A percentile compares a stretch with the other conserved stretches of the same genome.
These are phyloP conservation scores for Alloscopus bannaensis DNA, from an alignment of 2,888 invertebrate species.

Conservation along the genomic window DNA sequence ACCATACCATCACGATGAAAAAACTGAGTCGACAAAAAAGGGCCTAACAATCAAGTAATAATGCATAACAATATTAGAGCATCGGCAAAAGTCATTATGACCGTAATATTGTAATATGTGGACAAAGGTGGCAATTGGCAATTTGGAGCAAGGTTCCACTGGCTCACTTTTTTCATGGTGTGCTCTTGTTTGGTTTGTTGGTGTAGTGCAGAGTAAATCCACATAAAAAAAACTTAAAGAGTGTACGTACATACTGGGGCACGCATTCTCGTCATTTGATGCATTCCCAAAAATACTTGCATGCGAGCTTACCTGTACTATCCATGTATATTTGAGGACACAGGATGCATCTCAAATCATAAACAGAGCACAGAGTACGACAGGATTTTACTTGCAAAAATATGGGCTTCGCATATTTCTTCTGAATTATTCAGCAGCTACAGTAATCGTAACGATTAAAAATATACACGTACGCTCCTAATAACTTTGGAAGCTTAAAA, in stretches of 20 bases:
- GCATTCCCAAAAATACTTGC: too few relatives aligned
- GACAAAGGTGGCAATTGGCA: slow-evolving; percentile 52
- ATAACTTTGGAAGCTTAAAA: too few relatives aligned
- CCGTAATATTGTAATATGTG: slow-evolving; percentile 37
- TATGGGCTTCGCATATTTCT: too few relatives aligned
- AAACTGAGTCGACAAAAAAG: not conserved
- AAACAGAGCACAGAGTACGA: too few relatives aligned
- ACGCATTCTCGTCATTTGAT: slow-evolving; percentile 14
- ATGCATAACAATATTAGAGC: not conserved
- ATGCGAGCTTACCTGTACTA: slow-evolving; percentile 15
- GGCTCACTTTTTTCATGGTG: slow-evolving; percentile 46
- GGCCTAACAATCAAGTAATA: not conserved
- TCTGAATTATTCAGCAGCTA: too few relatives aligned
- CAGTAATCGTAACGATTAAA: too few relatives aligned
- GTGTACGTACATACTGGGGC: not conserved
- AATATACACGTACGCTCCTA: too few relatives aligned
- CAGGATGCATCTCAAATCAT: not conserved
- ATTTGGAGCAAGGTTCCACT: slow-evolving; percentile 55
- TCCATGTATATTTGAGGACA: too few relatives aligned
- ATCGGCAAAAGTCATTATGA: slow-evolving; percentile 7
- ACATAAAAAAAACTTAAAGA: not conserved
- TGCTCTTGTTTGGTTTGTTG: slow-evolving; percentile 13
- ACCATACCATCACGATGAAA: not conserved
- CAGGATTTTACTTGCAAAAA: too few relatives aligned
- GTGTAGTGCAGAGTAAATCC: not conserved